These are phyloP conservation scores for Ennomos quercinarius DNA, from an alignment of 2,888 invertebrate genomes.

Conservation along the genomic window DNA sequence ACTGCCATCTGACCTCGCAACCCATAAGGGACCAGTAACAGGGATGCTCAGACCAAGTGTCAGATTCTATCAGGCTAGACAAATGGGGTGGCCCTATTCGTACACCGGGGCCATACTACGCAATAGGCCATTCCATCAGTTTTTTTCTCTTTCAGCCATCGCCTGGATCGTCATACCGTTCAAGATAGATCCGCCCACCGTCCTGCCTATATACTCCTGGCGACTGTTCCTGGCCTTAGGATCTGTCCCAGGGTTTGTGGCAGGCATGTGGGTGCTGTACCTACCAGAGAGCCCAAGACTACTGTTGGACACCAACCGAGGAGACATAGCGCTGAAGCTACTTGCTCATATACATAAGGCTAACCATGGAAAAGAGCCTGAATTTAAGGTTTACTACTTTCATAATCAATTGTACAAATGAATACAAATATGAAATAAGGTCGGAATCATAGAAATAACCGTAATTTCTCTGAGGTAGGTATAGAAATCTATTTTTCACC, in stretches of 20 bases:
- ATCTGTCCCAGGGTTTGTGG: constrained; percentile 87
- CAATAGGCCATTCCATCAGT: too few species aligned
- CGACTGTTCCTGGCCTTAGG: constrained; percentile 88
- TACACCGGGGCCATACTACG: too few species aligned
- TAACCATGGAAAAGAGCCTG: constrained; percentile 78
- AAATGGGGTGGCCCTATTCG: too few species aligned
- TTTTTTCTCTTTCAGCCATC: constrained; percentile 71
- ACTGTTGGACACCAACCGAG: constrained; percentile 85
- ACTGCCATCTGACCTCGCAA: too few species aligned
- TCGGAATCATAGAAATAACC: too few species aligned
- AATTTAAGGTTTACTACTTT: constrained; percentile 78
- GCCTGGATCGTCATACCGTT: constrained; percentile 89
- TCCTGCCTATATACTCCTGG: constrained; percentile 88
- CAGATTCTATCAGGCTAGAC: too few species aligned
- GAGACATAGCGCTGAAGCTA: constrained; percentile 85
- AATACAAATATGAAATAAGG: too few species aligned
- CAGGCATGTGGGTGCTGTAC: constrained; percentile 83
- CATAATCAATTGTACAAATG: background rate
- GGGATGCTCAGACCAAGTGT: too few species aligned
- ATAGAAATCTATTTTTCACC: too few species aligned
- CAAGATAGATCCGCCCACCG: constrained; percentile 57
- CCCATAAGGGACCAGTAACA: too few species aligned
- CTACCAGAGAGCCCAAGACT: constrained; percentile 91
- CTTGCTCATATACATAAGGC: constrained; percentile 82
- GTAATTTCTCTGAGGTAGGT: too few species aligned